Base-by-base conservation (phyloP, 2,797 vertebrate species). In the Sebastes paucispinis region DNA sequence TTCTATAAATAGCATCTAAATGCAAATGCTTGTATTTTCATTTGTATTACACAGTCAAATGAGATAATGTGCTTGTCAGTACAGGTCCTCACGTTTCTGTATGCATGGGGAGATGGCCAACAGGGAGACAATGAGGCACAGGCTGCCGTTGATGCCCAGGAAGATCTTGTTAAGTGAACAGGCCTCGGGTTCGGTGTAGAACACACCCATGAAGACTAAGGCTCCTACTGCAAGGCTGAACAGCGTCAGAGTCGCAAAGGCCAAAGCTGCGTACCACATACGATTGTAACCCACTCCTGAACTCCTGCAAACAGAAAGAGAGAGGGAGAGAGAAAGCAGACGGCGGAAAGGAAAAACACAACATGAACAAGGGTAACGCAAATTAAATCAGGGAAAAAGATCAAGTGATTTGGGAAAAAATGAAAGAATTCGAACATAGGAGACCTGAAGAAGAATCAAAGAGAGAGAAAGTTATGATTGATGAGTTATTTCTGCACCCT, bases 91-190 rank as follows among this genome's bases (percentile, higher is more conserved):
- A 99, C 98, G 87, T 89, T 96, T 96, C 90, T 99, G 98, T 80
- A 99, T 97, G 83, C 92, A 98, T 1, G 98, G 98, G 0, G 96
- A 97, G 92, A 99, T 97, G 87, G 98, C 98, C 80, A 98, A 93
- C 81, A 97, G 14, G 0, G 98, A 98, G 59, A 99, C 93, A 1
- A 99, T 80, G 34, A 98, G 62, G 92, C 98, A 99, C n/a, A 99
- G 95, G 88, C 96, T 95, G 11, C 95, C 95, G 0, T 99, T 99
- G 84, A 98, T 91, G 0, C 97, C 98, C 0, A 99, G 94, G 74
- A 99, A 96, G 73, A 98, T 89, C 93, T 98, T 99, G 96, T 99
- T 99, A 62, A 96, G 94, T 20, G 79, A 80, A 91, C 98, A 99
- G 89, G 95, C 96, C 18, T 97, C 95, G 0, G 92, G 32, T 64